A percentile compares a stretch with the other conserved stretches of the same genome.
phyloP scores from a whole-genome alignment of 1,140 invertebrate species.

The Drosophila serrata region DNA sequence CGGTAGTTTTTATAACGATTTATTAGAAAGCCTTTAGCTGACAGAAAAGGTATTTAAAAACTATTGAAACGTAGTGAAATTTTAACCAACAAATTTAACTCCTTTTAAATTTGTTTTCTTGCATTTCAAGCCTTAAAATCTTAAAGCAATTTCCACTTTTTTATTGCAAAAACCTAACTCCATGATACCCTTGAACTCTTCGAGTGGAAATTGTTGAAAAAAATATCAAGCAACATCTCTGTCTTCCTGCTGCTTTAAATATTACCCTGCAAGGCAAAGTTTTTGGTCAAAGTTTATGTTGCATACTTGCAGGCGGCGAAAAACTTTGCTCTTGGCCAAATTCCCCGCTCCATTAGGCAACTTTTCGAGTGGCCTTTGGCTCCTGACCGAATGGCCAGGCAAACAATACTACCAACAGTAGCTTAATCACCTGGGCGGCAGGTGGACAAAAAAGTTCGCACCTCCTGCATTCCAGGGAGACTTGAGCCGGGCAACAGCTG shows the following conservation, averaged over 20 bases:
- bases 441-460: constrained; percentile 1
- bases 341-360: constrained; percentile 49
- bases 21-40: not conserved
- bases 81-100: not conserved
- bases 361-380: constrained; percentile 23
- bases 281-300: constrained; percentile 42
- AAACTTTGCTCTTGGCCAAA: constrained; percentile 52
- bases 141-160: not conserved
- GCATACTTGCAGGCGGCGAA: constrained; percentile 41
- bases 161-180: too few relatives aligned
- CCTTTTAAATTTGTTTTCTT: not conserved
- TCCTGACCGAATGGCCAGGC: constrained; percentile 5
- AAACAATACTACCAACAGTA: constrained; percentile 38
- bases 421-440: constrained; percentile 52
- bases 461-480: not conserved
- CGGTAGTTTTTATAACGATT: not conserved
- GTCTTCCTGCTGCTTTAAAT: constrained; percentile 25
- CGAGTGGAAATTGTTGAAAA: not conserved
- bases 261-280: constrained; percentile 36
- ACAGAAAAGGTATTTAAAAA: not conserved
- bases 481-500: not conserved
- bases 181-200: constrained; percentile 6
- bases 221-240: not conserved
- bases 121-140: not conserved
- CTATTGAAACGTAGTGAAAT: not conserved